Percentiles rank a stretch among this genome's conserved stretches.
Conservation (phyloP, 2,797 vertebrate genomes). For the Anomalospiza imberbis region DNA sequence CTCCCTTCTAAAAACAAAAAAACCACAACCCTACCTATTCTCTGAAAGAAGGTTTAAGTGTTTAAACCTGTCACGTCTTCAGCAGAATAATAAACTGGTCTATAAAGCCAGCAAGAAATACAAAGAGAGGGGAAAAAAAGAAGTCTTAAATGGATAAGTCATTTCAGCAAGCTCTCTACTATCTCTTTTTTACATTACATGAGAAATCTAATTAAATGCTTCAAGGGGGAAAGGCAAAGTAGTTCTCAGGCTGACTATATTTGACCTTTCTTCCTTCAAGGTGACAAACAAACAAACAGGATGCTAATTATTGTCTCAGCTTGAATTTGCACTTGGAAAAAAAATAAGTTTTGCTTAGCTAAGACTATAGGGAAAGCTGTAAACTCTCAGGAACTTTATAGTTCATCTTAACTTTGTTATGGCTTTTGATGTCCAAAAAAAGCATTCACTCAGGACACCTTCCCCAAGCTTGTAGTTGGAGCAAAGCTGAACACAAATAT, state of each 20-base stretch:
- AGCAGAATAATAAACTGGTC: background rate
- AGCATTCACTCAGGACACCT: background rate
- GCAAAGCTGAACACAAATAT: background rate
- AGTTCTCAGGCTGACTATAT: constrained; percentile 9
- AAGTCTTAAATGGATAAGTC: background rate
- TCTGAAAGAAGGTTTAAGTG: background rate
- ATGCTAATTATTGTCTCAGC: constrained; percentile 43
- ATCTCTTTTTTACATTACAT: background rate
- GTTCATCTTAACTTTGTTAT: background rate
- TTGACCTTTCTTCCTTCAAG: constrained; percentile 33
- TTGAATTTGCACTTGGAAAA: constrained; percentile 24
- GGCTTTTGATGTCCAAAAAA: background rate
- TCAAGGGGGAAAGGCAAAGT: constrained; percentile 8
- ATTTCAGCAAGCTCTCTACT: background rate
- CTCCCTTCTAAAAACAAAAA: background rate
- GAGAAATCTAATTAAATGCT: constrained; percentile 37
- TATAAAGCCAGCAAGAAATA: background rate
- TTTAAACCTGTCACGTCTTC: background rate
- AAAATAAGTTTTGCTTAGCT: background rate
- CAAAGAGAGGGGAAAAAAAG: background rate
- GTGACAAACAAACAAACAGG: constrained; percentile 30
- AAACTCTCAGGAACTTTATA: background rate
- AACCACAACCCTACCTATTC: background rate
- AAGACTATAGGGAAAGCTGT: background rate
- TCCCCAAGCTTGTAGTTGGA: background rate